Evolutionary conservation across 2,113 vertebrate species (phyloP), one percentile per base, ranked within the genome.

Genomic region (Ptilorrhoa leucosticta): DNA sequence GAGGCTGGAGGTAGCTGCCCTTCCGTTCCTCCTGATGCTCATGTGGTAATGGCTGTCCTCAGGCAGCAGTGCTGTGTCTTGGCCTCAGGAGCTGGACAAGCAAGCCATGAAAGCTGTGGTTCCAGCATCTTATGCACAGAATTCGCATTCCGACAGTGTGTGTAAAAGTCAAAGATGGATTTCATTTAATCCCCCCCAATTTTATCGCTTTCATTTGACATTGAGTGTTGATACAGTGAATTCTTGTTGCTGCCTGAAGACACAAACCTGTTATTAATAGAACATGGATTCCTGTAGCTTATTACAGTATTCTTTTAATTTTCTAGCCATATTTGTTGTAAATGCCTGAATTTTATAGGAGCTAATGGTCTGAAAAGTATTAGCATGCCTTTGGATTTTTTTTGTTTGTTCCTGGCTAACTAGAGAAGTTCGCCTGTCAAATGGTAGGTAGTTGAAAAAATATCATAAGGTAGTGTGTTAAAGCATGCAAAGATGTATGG

Each of bases 91-190:
- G 5, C 3, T 39, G n/a, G 18, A 28, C 33, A 45, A 50, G 27
- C 30, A 78, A 54, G 33, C 65, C 27, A 15, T 19, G 31, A 42
- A 75, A 70, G 21, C 65, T 75, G 39, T 77, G 35, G 16, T 37
- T 77, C 79, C 42, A 68, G 60, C 15, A 40, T 26, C 60, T 78
- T 33, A 4, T 0, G 8, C 2, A 2, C 24, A 45, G 35, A 76
- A 7, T 31, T 54, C 35, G 1, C 12, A 24, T 48, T 26, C 33
- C 0, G 1, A 26, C 14, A 20, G 37, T 7, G 5, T 37, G 68
- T 58, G 28, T 48, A 17, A 78, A 92, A 94, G 58, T 58, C 35
- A 65, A 39, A 87, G 47, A 42, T 33, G 15, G 14, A 50, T 83
- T 83, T 75, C 10, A 26, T 45, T 42, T 87, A 45, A 48, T 76